Evolutionary conservation across 2,797 vertebrate species (phyloP).

Genomic region (Pogonophryne albipinna): DNA sequence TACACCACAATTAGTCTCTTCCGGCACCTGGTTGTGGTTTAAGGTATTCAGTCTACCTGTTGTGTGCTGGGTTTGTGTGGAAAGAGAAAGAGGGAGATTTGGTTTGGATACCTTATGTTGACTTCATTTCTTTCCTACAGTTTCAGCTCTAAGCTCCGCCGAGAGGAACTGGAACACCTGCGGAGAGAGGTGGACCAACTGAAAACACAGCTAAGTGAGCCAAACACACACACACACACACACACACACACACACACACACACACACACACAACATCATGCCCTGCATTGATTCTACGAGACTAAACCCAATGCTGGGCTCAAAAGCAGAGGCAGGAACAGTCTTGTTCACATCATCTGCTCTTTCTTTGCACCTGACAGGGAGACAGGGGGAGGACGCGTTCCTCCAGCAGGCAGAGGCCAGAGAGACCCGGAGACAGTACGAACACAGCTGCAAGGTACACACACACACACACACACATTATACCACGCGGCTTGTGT

Average conservation of each 20-base stretch:
- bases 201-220: slow-evolving; percentile 85
- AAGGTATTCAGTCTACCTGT: too few relatives aligned
- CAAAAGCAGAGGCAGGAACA: slow-evolving; percentile 40
- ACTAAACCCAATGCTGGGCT: slow-evolving; percentile 19
- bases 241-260: too few relatives aligned
- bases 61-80: too few relatives aligned
- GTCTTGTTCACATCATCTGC: slow-evolving; percentile 31
- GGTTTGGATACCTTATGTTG: neutral
- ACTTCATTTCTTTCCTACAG: slow-evolving; percentile 50
- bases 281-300: slow-evolving; percentile 32
- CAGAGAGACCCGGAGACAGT: slow-evolving; percentile 82
- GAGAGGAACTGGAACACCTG: slow-evolving; percentile 85
- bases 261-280: too few relatives aligned
- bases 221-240: neutral
- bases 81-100: too few relatives aligned
- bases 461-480: neutral
- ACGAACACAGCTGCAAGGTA: slow-evolving; percentile 84
- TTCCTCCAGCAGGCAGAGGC: slow-evolving; percentile 82
- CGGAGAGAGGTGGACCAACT: slow-evolving; percentile 86
- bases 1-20: too few relatives aligned
- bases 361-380: slow-evolving; percentile 63
- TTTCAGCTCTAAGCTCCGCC: slow-evolving; percentile 82
- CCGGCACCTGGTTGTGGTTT: too few relatives aligned
- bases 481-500: neutral
- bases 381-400: slow-evolving; percentile 83